These are phyloP conservation scores for Tapera naevia DNA, from an alignment of 2,797 vertebrate genomes.

Conservation along the genomic window DNA sequence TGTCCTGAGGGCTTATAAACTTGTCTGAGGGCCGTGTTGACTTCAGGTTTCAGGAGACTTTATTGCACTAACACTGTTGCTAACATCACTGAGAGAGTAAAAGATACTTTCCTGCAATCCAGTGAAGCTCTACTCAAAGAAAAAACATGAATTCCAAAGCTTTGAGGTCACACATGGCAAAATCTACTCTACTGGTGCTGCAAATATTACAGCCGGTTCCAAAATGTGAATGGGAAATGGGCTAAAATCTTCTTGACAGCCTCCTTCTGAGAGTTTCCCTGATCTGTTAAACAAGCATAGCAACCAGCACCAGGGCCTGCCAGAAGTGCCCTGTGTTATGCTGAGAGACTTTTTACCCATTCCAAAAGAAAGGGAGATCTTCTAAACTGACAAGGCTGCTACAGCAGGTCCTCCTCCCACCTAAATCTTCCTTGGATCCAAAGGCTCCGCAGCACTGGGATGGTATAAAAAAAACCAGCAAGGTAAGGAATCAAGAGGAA, in stretches of 20 bases:
- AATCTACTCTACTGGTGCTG: background rate
- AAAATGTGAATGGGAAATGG: constrained; percentile 21
- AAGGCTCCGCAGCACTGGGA: accelerated
- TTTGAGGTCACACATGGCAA: constrained; percentile 52
- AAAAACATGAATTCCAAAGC: constrained; percentile 61
- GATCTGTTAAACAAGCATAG: background rate
- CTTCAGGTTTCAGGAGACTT: background rate
- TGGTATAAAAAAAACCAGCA: background rate
- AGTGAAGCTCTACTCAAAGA: constrained; percentile 8
- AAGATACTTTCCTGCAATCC: background rate
- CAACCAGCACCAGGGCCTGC: background rate
- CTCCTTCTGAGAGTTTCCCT: background rate
- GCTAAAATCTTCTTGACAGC: background rate
- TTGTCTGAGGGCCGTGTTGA: accelerated
- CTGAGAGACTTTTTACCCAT: background rate
- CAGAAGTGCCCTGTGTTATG: background rate
- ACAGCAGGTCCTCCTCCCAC: background rate
- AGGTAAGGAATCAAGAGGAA: background rate
- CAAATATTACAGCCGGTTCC: constrained; percentile 9
- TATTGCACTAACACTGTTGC: background rate
- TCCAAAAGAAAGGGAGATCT: background rate
- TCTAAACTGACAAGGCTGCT: background rate
- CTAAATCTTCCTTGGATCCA: background rate
- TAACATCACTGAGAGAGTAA: background rate
- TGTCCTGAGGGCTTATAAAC: background rate